Evolutionary conservation across 2,113 vertebrate species (phyloP), one percentile per base, ranked within the genome.

Genomic region (Labeo rohita): DNA sequence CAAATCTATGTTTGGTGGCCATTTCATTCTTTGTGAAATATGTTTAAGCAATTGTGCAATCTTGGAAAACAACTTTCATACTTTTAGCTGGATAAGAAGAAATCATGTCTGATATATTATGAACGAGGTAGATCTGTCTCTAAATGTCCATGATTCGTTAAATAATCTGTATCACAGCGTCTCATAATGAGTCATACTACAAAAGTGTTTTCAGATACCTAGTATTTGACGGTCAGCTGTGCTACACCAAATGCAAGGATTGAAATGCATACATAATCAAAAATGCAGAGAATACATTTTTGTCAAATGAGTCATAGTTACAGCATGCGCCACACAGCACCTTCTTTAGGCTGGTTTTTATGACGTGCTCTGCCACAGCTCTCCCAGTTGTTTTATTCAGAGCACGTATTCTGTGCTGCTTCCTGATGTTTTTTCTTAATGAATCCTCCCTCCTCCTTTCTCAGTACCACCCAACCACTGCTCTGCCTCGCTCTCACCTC

Each of bases 401-500:
- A 47, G 39, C 88, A 89, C 47, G 61, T 80, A 73, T 61, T 61
- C 21, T 61, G 49, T 36, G 75, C 85, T 63, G 80, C 81, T 89
- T 85, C 82, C 83, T 66, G 82, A 13, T 18, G 45, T 45, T 80
- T 84, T 54, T 74, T 79, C 82, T 82, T 86, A 89, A 89, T 89
- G 85, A 87, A 82, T 63, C 81, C 82, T 85, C 63, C 80, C 82
- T 85, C 63, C 80, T 63, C 61, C 70, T 66, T 63, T 83, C 56
- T 54, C 23, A 9, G 18, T 8, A 39, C 34, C 78, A 65, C n/a
- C 61, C 18, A 61, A 23, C 18, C 50, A 39, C 47, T 72, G n/a
- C 54, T 80, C 52, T 79, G 15, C 28, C 28, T 84, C 49, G 0
- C 75, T 28, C 45, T 77, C 59, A 45, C 61, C 43, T 11, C 43